Percentiles rank a stretch among this genome's conserved stretches.
Conservation (phyloP, 2,797 vertebrate species). For the Lacerta agilis region DNA sequence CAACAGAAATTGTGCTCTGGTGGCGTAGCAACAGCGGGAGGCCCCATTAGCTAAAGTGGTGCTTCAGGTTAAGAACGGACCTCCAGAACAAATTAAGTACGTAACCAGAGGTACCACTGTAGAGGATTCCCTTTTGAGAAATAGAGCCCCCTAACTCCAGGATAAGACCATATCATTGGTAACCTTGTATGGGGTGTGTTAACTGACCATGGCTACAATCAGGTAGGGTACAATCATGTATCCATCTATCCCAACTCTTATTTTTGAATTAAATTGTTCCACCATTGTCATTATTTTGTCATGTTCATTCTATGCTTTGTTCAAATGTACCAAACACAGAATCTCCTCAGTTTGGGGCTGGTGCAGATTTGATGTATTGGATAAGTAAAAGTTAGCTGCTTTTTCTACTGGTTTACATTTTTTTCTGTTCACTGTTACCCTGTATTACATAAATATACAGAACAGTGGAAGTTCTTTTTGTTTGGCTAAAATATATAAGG, state of each 20-base stretch:
- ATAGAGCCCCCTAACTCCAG: background rate
- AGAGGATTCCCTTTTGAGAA: background rate
- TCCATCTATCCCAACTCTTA: background rate
- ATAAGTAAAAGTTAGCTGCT: background rate
- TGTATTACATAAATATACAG: background rate
- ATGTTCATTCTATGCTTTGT: background rate
- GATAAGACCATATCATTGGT: background rate
- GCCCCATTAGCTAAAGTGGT: too few species aligned
- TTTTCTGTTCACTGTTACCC: background rate
- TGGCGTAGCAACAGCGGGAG: too few species aligned
- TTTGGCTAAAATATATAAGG: background rate
- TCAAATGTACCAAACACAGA: too few species aligned
- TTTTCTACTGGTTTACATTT: background rate
- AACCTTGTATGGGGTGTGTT: background rate
- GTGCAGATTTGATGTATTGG: background rate
- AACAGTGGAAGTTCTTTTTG: background rate
- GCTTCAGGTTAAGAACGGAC: too few species aligned
- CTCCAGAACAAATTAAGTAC: too few species aligned
- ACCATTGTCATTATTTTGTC: background rate
- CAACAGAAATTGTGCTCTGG: too few species aligned
- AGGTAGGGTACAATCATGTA: background rate
- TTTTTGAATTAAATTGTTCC: background rate
- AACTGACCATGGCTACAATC: background rate
- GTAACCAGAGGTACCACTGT: too few species aligned
- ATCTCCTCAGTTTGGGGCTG: background rate